Evolutionary conservation across 1,140 invertebrate genomes (phyloP).

Genomic region (Dendroctonus ponderosae): DNA sequence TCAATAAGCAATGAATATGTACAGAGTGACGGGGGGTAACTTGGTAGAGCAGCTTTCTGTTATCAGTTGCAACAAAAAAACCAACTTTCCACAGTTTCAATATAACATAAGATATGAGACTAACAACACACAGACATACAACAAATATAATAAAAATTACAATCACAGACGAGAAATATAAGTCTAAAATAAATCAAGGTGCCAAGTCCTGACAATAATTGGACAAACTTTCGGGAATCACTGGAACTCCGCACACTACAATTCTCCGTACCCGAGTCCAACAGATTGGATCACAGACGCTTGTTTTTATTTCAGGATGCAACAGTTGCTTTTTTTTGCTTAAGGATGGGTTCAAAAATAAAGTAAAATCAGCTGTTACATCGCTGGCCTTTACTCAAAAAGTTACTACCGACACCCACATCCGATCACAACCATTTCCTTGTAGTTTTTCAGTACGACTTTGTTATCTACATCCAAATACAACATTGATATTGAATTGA

Average conservation of each 20-base stretch:
- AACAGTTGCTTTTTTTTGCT: neutral
- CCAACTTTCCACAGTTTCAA: constrained; percentile 6
- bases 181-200: constrained; percentile 19
- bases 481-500: constrained; percentile 89
- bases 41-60: neutral
- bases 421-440: constrained; percentile 91
- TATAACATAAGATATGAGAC: constrained; percentile 46
- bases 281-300: constrained; percentile 38
- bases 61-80: too few species aligned
- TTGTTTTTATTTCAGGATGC: neutral
- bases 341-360: neutral
- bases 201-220: neutral
- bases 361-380: neutral
- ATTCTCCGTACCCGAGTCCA: constrained; percentile 24
- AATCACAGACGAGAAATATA: constrained; percentile 44
- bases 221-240: constrained; percentile 11
- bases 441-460: constrained; percentile 94
- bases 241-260: constrained; percentile 24
- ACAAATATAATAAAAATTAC: constrained; percentile 43
- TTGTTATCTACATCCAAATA: constrained; percentile 91
- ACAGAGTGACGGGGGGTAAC: constrained; percentile 6
- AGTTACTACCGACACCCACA: constrained; percentile 85
- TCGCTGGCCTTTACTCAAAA: neutral
- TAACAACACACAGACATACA: constrained; percentile 42
- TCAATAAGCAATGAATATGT: constrained; percentile 7